Evolutionary conservation across 64 coral and sea anemone genomes (phyloP).

Genomic region (Acropora yongei): DNA sequence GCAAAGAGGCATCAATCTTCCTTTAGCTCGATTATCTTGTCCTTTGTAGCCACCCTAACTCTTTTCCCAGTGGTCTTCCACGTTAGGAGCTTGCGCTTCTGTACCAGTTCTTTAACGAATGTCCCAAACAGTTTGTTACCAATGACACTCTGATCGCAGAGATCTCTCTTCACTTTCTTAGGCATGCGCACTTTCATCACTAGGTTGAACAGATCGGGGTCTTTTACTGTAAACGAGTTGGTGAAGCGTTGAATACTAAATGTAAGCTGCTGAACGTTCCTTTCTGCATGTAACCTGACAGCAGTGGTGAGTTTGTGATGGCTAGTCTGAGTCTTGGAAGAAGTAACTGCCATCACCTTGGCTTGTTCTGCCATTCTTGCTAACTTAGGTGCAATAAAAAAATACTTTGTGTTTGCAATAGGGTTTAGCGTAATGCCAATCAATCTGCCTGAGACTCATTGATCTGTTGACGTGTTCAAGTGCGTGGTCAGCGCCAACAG

Average conservation of each 20-base stretch:
- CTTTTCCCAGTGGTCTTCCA: conserved; percentile 54
- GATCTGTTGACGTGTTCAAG: too few species aligned
- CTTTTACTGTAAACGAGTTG: conserved; percentile 27
- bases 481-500: too few species aligned
- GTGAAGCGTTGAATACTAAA: conserved; percentile 9
- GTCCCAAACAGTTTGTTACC: not conserved
- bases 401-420: too few species aligned
- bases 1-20: conserved; percentile 47
- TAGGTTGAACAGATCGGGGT: conserved; percentile 55
- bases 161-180: conserved; percentile 55
- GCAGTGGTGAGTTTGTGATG: conserved; percentile 42
- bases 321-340: conserved; percentile 10
- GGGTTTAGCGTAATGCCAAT: too few species aligned
- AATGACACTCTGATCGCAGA: conserved; percentile 45
- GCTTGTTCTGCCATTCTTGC: conserved; percentile 42
- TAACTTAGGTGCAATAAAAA: not conserved
- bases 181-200: conserved; percentile 51
- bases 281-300: conserved; percentile 14
- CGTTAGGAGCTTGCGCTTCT: conserved; percentile 64
- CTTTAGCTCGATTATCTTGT: conserved; percentile 57
- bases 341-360: conserved; percentile 30
- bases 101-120: conserved; percentile 61
- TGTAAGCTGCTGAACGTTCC: conserved; percentile 31
- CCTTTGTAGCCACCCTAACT: conserved; percentile 35
- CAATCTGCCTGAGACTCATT: too few species aligned